Evolutionary conservation across 2,797 vertebrate genomes (phyloP).

Genomic region (Squalus acanthias): DNA sequence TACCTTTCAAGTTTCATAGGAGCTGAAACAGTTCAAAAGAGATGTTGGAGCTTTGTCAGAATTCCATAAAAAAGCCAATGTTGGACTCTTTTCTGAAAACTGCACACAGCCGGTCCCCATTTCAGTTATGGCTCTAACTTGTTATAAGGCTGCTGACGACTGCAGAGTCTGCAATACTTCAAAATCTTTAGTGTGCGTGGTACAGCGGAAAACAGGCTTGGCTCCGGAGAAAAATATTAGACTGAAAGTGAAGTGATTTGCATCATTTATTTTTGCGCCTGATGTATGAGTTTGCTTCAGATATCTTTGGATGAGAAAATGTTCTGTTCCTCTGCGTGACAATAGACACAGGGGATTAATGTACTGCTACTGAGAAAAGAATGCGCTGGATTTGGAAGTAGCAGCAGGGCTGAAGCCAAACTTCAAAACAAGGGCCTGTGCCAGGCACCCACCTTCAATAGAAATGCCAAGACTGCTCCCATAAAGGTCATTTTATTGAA

Average conservation of each 20-base stretch:
- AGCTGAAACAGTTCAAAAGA: neutral
- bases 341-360: neutral
- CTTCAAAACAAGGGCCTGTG: neutral
- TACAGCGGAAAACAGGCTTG: neutral
- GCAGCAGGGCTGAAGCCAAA: neutral
- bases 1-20: neutral
- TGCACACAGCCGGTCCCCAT: neutral
- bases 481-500: neutral
- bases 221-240: neutral
- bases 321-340: neutral
- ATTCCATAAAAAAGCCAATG: neutral
- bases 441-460: conserved; percentile 1
- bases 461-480: neutral
- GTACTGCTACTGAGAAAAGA: neutral
- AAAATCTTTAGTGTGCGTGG: neutral
- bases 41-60: neutral
- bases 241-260: neutral
- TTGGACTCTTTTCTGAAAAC: neutral
- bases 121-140: neutral
- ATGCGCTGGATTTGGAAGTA: neutral
- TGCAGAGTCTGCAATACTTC: neutral
- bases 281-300: neutral
- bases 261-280: neutral
- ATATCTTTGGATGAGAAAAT: neutral
- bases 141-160: neutral